A percentile compares a stretch with the other conserved stretches of the same genome.
Evolutionary conservation across 2,888 invertebrate genomes (phyloP).

Genomic region (Idaea dimidiata): DNA sequence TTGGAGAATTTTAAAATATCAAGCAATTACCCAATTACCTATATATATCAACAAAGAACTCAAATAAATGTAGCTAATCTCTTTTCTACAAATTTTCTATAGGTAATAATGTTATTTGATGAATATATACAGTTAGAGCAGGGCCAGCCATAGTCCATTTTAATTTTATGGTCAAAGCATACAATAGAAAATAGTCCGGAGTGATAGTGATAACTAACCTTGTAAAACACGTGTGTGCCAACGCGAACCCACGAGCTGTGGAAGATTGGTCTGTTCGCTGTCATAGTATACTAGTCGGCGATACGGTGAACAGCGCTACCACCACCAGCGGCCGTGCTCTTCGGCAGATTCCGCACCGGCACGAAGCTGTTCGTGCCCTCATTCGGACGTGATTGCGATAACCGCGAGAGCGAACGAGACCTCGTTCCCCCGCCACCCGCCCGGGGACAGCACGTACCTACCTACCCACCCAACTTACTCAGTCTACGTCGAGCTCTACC

Average conservation of each 20-base stretch:
- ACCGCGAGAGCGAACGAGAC: conserved; percentile 39
- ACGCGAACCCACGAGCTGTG: background rate
- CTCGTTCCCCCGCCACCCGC: conserved; percentile 27
- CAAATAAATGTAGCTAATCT: background rate
- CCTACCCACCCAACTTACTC: conserved; percentile 23
- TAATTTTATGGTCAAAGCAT: background rate
- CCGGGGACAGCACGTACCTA: conserved; percentile 37
- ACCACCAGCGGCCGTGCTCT: conserved; percentile 33
- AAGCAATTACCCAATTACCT: too few relatives aligned
- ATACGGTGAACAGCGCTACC: background rate
- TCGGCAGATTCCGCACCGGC: conserved; percentile 40
- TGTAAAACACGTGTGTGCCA: background rate
- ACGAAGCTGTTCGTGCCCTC: conserved; percentile 45
- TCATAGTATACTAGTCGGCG: background rate
- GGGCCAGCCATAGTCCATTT: background rate
- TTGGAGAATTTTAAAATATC: background rate
- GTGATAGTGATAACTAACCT: background rate
- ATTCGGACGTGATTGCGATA: conserved; percentile 59
- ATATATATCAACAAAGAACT: background rate
- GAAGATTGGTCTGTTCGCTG: conserved; percentile 15
- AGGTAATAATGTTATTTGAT: too few relatives aligned
- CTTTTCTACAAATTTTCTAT: too few relatives aligned
- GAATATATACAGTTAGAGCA: background rate
- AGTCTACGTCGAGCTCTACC: conserved; percentile 61
- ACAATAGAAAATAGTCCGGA: background rate